Base-by-base conservation (phyloP, 2,113 vertebrate species). In the Loxodonta africana region DNA sequence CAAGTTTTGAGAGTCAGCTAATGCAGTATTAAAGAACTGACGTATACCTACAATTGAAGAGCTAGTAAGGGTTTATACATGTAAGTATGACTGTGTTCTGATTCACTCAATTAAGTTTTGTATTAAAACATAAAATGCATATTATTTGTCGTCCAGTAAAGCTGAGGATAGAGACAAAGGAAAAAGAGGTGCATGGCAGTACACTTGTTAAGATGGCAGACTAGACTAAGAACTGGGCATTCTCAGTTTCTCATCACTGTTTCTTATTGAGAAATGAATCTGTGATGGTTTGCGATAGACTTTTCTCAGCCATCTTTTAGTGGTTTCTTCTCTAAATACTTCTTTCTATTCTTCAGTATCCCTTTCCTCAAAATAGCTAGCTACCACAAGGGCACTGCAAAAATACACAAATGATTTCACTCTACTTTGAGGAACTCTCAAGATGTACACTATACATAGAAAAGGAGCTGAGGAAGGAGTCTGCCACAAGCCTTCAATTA, bases 281-380 rank as follows among this genome's bases (percentile, higher is more conserved):
- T 53, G 4, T n/a, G 33, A 18, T 26, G 62, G 69, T 71, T 65
- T 25, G 8, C 23, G 62, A 57, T 69, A 25, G 23, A n/a, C 41
- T 46, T 17, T 84, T 53, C 23, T 63, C 23, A 73, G 48, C 46
- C 83, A 83, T 69, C 15, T n/a, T 88, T 84, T 51, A 67, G 10
- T 11, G 5, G 20, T 69, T 88, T 96, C 48, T 51, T 60, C 48
- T 83, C 41, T 83, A 28, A 94, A 91, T 51, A 87, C 4, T 26
- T 44, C 62, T 62, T 88, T 88, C 51, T 83, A 26, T 91, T 74
- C 30, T 65, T 76, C 21, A 51, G 26, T 63, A 88, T 71, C 30
- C 77, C 15, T 53, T 88, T 84, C 78, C n/a, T 92, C 77, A 88
- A 83, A 87, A 71, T 48, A 88, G 9, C 26, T 71, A 83, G 77